phyloP scores from a whole-genome alignment of 2,113 vertebrate genomes.

The Brienomyrus longianalis region DNA sequence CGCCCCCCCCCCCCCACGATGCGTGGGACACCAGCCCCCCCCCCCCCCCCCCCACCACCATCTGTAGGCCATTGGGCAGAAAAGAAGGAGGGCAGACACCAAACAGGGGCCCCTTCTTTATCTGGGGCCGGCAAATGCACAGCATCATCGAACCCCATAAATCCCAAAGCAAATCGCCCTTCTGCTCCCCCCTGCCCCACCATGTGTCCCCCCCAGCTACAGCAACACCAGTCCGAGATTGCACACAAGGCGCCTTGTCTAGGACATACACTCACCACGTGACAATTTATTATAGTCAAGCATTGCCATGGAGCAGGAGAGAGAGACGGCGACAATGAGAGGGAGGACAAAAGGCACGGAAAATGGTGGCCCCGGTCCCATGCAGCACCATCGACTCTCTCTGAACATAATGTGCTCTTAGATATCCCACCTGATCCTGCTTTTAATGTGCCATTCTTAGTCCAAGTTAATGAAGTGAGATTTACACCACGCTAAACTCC shows the following conservation, averaged over 20 bases:
- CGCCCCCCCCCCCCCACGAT: conserved; percentile 17
- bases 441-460: conserved; percentile 25
- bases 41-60: conserved; percentile 28
- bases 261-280: conserved; percentile 36
- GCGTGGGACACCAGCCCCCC: conserved; percentile 21
- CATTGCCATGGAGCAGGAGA: conserved; percentile 29
- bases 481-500: conserved; percentile 25
- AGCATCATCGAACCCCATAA: conserved; percentile 55
- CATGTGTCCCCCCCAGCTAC: not conserved
- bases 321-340: conserved; percentile 20
- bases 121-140: conserved; percentile 50
- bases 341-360: conserved; percentile 22
- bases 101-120: conserved; percentile 67
- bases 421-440: conserved; percentile 17
- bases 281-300: conserved; percentile 34
- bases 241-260: conserved; percentile 49
- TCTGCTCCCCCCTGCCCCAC: conserved; percentile 33
- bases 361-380: not conserved
- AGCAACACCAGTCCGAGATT: conserved; percentile 22
- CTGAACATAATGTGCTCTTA: not conserved
- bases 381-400: not conserved
- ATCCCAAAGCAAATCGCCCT: conserved; percentile 39
- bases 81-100: conserved; percentile 34
- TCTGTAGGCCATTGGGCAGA: conserved; percentile 34
- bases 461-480: conserved; percentile 28